Conservation (phyloP, 2,113 vertebrate genomes). For the Thinocorus orbignyianus region DNA sequence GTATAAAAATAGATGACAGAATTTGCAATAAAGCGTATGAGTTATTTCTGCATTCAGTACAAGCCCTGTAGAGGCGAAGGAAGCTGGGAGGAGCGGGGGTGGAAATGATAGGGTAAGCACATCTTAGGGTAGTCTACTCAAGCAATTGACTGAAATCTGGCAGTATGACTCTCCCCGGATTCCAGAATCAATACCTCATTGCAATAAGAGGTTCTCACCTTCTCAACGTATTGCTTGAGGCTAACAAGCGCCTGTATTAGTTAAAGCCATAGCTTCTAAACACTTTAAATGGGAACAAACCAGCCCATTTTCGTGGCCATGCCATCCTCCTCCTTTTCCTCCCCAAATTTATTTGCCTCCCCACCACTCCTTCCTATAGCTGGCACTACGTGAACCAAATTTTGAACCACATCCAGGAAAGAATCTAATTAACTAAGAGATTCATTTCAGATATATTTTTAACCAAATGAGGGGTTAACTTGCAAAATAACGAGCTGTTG, state of each 20-base stretch:
- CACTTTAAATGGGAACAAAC: background rate
- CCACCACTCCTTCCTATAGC: background rate
- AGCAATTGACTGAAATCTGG: constrained; percentile 25
- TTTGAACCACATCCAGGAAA: background rate
- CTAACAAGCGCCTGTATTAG: background rate
- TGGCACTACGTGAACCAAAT: background rate
- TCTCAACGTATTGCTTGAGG: background rate
- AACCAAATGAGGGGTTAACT: background rate
- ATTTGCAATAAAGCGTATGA: background rate
- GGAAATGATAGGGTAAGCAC: background rate
- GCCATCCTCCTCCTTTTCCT: background rate
- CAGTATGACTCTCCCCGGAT: background rate
- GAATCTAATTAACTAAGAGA: background rate
- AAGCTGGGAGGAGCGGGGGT: background rate
- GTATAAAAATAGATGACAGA: background rate
- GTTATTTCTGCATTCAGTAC: background rate
- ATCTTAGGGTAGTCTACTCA: background rate
- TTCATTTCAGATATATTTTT: background rate
- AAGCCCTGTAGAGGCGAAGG: background rate
- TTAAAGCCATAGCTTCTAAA: background rate
- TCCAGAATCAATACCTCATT: constrained; percentile 42
- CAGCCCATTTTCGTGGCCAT: background rate
- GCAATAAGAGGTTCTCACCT: background rate
- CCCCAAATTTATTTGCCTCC: background rate
- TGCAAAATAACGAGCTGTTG: background rate